phyloP scores from a whole-genome alignment of 2,113 vertebrate species.

The Sapajus apella region DNA sequence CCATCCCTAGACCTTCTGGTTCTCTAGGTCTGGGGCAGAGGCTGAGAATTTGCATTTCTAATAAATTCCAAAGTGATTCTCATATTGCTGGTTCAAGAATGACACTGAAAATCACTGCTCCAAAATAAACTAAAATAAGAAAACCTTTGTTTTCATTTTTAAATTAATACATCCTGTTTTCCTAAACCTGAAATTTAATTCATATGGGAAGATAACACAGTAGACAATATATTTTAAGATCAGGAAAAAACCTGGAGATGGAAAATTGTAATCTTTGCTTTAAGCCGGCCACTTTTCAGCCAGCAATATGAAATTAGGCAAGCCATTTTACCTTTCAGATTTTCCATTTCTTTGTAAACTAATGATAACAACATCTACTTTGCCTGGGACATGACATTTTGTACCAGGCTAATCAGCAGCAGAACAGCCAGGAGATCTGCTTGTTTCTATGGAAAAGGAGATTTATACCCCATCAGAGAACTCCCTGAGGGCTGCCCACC shows the following conservation, averaged over 20 bases:
- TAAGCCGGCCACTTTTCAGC: not conserved
- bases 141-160: not conserved
- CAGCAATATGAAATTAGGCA: not conserved
- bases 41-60: slow-evolving; percentile 9
- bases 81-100: not conserved
- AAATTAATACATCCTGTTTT: not conserved
- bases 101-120: not conserved
- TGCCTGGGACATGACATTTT: not conserved
- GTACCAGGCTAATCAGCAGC: not conserved
- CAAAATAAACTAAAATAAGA: slow-evolving; percentile 21
- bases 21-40: not conserved
- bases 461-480: not conserved
- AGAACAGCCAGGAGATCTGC: not conserved
- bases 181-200: slow-evolving; percentile 4
- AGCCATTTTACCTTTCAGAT: not conserved
- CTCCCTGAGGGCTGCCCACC: not conserved
- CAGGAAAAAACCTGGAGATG: not conserved
- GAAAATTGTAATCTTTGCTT: not conserved
- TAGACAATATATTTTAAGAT: not conserved
- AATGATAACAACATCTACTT: not conserved
- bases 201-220: not conserved
- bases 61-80: not conserved
- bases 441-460: slow-evolving; percentile 23
- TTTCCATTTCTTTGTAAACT: slow-evolving; percentile 40
- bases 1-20: not conserved